These are phyloP conservation scores for Caenorhabditis inopinata DNA, from an alignment of 1,140 invertebrate genomes.

Conservation along the genomic window DNA sequence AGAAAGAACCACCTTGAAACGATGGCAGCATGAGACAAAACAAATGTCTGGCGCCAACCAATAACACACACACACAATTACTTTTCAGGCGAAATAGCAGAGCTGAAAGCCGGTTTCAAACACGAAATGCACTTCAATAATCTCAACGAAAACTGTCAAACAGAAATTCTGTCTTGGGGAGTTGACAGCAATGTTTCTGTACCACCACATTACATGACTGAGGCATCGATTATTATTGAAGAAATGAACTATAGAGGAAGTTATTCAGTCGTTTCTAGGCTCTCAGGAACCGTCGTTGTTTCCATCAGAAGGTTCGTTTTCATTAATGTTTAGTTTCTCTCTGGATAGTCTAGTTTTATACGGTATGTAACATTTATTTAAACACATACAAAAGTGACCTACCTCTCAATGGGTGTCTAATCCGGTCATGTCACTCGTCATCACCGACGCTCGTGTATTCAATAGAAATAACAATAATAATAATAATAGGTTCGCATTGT, in stretches of 20 bases:
- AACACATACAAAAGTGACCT: too few relatives aligned
- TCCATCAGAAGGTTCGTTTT: conserved; percentile 59
- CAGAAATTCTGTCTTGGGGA: conserved; percentile 68
- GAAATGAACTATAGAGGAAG: conserved; percentile 68
- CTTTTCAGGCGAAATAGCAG: conserved; percentile 67
- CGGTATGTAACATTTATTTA: too few relatives aligned
- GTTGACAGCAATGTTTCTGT: conserved; percentile 67
- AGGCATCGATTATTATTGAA: conserved; percentile 68
- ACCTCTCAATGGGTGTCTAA: neutral
- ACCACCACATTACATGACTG: conserved; percentile 65
- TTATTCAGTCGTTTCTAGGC: conserved; percentile 66
- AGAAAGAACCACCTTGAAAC: conserved; percentile 1
- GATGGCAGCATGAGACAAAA: neutral
- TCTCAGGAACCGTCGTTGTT: conserved; percentile 67
- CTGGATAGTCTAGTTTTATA: too few relatives aligned
- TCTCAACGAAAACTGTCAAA: conserved; percentile 67
- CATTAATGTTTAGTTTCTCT: too few relatives aligned
- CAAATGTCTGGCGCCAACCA: neutral
- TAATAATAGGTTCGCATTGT: neutral
- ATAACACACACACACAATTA: neutral
- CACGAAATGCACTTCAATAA: conserved; percentile 69
- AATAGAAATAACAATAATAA: conserved; percentile 1
- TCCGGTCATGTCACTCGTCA: neutral
- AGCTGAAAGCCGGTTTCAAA: conserved; percentile 69
- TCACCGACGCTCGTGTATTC: neutral